A percentile compares a stretch with the other conserved stretches of the same genome.
These are phyloP conservation scores for Chelidonichthys spinosus DNA, from an alignment of 2,797 vertebrate species.

Conservation along the genomic window DNA sequence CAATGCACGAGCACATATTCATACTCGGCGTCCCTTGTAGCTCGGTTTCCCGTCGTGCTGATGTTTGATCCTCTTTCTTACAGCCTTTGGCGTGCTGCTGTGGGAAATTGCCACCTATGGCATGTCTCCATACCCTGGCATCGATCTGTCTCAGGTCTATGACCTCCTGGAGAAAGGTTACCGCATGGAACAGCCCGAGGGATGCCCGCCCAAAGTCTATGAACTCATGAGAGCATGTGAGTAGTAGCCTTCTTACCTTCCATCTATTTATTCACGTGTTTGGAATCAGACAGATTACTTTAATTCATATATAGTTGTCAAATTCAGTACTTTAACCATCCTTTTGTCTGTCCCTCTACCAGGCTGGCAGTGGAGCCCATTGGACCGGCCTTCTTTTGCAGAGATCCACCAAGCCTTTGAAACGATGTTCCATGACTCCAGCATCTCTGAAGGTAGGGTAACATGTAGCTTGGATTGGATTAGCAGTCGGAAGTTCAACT, in stretches of 20 bases:
- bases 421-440: conserved; percentile 99
- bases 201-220: conserved; percentile 98
- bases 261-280: neutral
- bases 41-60: neutral
- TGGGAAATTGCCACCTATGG: conserved; percentile 99
- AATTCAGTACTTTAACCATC: neutral
- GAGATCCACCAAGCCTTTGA: conserved; percentile 99
- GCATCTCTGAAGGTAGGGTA: conserved; percentile 94
- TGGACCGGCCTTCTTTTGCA: conserved; percentile 96
- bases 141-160: conserved; percentile 98
- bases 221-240: conserved; percentile 99
- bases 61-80: conserved; percentile 10
- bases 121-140: conserved; percentile 99
- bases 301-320: neutral
- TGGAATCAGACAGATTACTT: neutral
- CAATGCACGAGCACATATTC: neutral
- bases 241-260: conserved; percentile 65
- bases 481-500: neutral
- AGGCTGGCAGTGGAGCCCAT: conserved; percentile 99
- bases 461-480: neutral
- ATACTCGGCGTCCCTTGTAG: neutral
- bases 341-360: conserved; percentile 24
- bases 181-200: conserved; percentile 98
- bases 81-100: conserved; percentile 96
- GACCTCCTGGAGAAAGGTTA: conserved; percentile 99